Percentiles rank a stretch among this genome's conserved stretches.
phyloP scores from a whole-genome alignment of 2,888 invertebrate species.

The Pelosia muscerda region DNA sequence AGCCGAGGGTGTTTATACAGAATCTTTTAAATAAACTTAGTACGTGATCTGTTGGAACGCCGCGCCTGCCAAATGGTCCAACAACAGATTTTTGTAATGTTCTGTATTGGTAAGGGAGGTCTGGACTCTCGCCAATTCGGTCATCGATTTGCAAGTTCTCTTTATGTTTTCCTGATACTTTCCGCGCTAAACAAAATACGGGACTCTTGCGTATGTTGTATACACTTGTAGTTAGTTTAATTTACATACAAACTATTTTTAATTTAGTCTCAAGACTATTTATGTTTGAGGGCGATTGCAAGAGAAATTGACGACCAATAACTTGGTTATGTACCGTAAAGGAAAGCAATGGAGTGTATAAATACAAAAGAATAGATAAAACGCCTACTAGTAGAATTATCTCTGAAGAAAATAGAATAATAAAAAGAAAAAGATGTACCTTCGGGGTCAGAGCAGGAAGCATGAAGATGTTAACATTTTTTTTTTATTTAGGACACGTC shows the following conservation, averaged over 20 bases:
- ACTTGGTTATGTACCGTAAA: too few relatives aligned
- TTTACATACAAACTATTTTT: background rate
- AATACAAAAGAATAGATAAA: too few relatives aligned
- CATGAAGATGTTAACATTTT: too few relatives aligned
- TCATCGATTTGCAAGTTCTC: conserved; percentile 83
- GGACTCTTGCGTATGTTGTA: conserved; percentile 60
- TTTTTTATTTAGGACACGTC: too few relatives aligned
- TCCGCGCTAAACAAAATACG: conserved; percentile 63
- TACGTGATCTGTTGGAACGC: conserved; percentile 72
- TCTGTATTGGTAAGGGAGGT: conserved; percentile 82
- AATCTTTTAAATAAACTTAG: conserved; percentile 81
- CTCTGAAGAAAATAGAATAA: too few relatives aligned
- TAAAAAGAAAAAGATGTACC: too few relatives aligned
- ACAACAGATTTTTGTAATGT: conserved; percentile 86
- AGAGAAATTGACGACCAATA: too few relatives aligned
- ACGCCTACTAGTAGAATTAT: too few relatives aligned
- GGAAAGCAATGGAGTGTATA: too few relatives aligned
- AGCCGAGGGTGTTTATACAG: conserved; percentile 71
- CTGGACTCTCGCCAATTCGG: conserved; percentile 81
- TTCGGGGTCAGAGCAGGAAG: too few relatives aligned
- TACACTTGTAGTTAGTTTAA: conserved; percentile 27
- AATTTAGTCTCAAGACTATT: background rate
- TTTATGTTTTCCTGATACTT: conserved; percentile 79
- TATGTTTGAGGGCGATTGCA: too few relatives aligned
- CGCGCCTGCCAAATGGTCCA: conserved; percentile 79